Evolutionary conservation across 2,888 invertebrate genomes (phyloP).

Genomic region (Odontothrips loti): DNA sequence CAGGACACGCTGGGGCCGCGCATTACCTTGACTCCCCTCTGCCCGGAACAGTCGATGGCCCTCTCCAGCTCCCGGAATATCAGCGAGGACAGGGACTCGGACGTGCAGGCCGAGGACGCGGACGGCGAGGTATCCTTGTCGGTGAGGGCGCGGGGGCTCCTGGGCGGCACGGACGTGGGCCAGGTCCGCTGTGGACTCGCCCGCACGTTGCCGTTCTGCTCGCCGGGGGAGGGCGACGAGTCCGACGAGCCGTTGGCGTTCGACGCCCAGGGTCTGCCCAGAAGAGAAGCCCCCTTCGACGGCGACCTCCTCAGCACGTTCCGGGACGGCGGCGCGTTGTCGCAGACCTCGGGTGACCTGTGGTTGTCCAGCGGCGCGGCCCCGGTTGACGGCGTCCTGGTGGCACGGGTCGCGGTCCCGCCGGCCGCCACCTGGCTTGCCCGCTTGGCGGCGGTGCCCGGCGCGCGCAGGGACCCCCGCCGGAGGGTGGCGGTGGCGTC

Average conservation of each 20-base stretch:
- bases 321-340: background rate
- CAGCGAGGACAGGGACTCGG: background rate
- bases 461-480: background rate
- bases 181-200: background rate
- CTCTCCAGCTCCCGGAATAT: background rate
- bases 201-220: background rate
- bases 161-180: background rate
- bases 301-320: background rate
- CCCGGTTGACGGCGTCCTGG: background rate
- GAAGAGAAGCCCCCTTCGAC: background rate
- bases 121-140: background rate
- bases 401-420: background rate
- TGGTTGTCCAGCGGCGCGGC: background rate
- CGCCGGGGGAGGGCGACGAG: constrained; percentile 10
- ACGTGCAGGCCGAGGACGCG: background rate
- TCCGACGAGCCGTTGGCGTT: constrained; percentile 13
- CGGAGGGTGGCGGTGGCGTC: background rate
- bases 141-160: background rate
- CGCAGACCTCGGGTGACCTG: constrained; percentile 3
- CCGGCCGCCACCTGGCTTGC: background rate
- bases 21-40: background rate
- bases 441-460: background rate
- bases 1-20: background rate
- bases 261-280: background rate
- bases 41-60: background rate